These are phyloP conservation scores for Zalophus californianus DNA, from an alignment of 2,797 vertebrate species.

Conservation along the genomic window DNA sequence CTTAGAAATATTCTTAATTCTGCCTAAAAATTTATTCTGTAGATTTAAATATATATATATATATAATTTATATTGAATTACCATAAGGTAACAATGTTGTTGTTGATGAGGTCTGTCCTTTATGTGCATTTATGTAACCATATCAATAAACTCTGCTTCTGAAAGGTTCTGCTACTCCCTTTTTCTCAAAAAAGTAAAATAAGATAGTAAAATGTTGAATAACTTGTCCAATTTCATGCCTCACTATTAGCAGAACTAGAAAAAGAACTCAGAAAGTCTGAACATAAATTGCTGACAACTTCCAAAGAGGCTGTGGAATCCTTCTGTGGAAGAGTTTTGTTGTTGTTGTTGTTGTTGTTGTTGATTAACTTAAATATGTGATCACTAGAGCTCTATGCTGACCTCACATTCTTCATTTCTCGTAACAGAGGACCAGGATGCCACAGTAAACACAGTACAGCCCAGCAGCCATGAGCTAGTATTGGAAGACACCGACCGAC, in stretches of 20 bases:
- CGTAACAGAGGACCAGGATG: not conserved
- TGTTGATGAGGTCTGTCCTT: not conserved
- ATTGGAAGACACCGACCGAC: rapidly evolving
- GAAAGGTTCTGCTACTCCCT: not conserved
- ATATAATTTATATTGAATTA: not conserved
- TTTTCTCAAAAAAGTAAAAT: not conserved
- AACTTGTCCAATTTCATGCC: not conserved
- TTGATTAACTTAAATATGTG: not conserved
- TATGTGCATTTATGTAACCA: not conserved
- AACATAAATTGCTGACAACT: not conserved
- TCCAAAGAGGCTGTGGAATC: not conserved
- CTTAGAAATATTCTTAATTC: not conserved
- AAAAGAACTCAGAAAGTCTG: not conserved
- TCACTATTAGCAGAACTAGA: not conserved
- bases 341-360: not conserved
- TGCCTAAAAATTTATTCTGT: not conserved
- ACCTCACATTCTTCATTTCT: not conserved
- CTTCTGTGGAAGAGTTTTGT: not conserved
- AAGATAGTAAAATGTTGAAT: not conserved
- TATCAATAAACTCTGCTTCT: not conserved
- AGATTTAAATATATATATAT: not conserved
- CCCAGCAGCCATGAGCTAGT: not conserved
- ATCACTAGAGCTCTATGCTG: not conserved
- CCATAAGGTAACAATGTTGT: not conserved
- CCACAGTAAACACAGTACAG: rapidly evolving